phyloP scores from a whole-genome alignment of 2,797 vertebrate species.

The Girardinus metallicus region DNA sequence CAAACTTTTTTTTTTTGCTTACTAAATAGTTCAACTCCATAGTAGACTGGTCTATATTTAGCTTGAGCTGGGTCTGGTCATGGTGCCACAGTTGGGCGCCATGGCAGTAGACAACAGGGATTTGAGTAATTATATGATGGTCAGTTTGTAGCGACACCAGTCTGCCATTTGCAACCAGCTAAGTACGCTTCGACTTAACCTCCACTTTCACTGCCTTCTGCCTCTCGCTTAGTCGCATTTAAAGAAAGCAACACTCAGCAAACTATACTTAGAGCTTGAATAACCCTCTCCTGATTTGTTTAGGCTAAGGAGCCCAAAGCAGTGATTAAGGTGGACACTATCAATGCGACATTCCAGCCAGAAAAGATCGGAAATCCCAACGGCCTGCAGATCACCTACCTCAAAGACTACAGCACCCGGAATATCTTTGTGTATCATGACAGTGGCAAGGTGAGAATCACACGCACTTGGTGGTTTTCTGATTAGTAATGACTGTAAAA shows the following conservation, averaged over 20 bases:
- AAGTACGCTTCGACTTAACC: not conserved
- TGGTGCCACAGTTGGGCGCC: not conserved
- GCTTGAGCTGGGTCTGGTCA: not conserved
- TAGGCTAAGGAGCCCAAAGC: conserved; percentile 92
- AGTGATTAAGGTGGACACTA: conserved; percentile 86
- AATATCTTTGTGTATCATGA: conserved; percentile 92
- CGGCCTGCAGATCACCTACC: conserved; percentile 90
- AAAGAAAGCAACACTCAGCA: not conserved
- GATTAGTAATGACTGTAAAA: not conserved
- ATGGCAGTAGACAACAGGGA: not conserved
- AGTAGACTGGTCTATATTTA: not conserved
- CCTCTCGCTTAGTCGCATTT: not conserved
- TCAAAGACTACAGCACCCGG: conserved; percentile 91
- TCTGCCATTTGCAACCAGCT: not conserved
- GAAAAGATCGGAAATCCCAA: conserved; percentile 87
- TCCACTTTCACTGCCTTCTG: not conserved
- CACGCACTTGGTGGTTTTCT: not conserved
- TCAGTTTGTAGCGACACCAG: not conserved
- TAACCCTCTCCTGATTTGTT: not conserved
- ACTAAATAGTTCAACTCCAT: not conserved
- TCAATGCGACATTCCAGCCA: conserved; percentile 92
- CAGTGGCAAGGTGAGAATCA: conserved; percentile 79
- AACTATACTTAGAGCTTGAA: not conserved
- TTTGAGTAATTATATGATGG: not conserved
- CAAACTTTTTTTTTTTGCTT: not conserved